phyloP scores from a whole-genome alignment of 2,113 vertebrate genomes.

The Lethenteron reissneri region DNA sequence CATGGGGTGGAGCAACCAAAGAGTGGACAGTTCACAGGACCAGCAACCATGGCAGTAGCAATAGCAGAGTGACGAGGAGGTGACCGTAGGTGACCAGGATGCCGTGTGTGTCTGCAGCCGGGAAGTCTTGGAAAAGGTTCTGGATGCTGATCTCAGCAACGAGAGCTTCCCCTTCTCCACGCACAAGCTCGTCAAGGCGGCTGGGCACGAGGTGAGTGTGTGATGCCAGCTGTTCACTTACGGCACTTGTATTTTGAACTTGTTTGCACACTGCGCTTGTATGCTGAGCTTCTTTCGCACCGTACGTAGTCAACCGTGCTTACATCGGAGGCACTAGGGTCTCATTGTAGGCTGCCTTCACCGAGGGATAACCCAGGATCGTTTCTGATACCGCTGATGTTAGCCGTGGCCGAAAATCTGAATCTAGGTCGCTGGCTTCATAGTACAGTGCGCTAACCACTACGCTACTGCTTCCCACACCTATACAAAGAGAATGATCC shows the following conservation, averaged over 20 bases:
- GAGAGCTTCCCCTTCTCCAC: slow-evolving; percentile 74
- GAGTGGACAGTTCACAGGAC: neutral
- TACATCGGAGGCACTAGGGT: neutral
- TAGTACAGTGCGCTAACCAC: too few relatives aligned
- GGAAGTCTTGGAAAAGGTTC: slow-evolving; percentile 48
- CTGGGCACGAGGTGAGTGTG: slow-evolving; percentile 40
- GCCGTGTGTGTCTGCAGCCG: slow-evolving; percentile 26
- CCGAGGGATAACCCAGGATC: neutral
- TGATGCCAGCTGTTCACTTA: neutral
- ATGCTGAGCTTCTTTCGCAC: too few relatives aligned
- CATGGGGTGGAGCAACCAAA: neutral
- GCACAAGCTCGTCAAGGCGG: slow-evolving; percentile 41
- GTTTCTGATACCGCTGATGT: neutral
- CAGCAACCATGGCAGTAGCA: neutral
- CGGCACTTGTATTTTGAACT: too few relatives aligned
- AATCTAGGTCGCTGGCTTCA: too few relatives aligned
- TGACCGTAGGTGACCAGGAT: accelerated
- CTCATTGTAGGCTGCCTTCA: neutral
- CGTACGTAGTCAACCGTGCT: neutral
- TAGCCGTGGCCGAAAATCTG: too few relatives aligned
- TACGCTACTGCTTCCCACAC: too few relatives aligned
- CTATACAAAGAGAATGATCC: too few relatives aligned
- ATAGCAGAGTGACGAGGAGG: too few relatives aligned
- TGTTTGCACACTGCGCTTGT: too few relatives aligned
- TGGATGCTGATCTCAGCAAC: slow-evolving; percentile 53